These are phyloP conservation scores for Scaptomyza reducta DNA, from an alignment of 2,888 invertebrate genomes.

Conservation along the genomic window DNA sequence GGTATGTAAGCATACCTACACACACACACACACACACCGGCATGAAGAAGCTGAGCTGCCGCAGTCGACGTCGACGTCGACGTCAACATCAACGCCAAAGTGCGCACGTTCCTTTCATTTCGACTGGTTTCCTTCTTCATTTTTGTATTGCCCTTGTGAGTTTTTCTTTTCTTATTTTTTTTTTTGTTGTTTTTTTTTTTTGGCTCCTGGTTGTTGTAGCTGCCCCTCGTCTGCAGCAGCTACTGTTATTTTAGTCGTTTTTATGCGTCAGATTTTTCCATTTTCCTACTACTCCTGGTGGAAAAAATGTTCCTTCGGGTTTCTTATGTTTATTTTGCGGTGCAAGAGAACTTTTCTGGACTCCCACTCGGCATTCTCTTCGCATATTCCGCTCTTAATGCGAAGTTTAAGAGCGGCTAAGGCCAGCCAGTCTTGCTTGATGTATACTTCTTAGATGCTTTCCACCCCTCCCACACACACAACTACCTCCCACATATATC, in stretches of 20 bases:
- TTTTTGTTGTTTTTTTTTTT: constrained; percentile 11
- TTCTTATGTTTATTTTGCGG: constrained; percentile 34
- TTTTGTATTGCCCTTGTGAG: constrained; percentile 57
- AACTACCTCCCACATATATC: not conserved
- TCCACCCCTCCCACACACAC: too few species aligned
- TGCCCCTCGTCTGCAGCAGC: constrained; percentile 11
- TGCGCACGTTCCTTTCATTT: constrained; percentile 55
- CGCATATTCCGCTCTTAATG: constrained; percentile 40
- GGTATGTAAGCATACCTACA: constrained; percentile 33
- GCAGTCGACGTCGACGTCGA: constrained; percentile 14
- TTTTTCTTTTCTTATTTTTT: constrained; percentile 25
- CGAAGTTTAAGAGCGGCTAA: constrained; percentile 31
- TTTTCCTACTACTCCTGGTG: constrained; percentile 32
- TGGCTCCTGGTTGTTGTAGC: constrained; percentile 6
- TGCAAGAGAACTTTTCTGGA: constrained; percentile 35
- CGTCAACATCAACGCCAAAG: constrained; percentile 35
- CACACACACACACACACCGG: constrained; percentile 15
- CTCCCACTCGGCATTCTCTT: constrained; percentile 37
- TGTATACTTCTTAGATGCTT: constrained; percentile 28
- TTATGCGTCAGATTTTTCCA: constrained; percentile 45
- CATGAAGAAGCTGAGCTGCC: constrained; percentile 27
- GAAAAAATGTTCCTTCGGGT: constrained; percentile 44
- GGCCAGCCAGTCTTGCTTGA: constrained; percentile 16
- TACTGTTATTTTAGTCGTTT: constrained; percentile 61
- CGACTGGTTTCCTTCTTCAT: constrained; percentile 47